Base-by-base conservation (phyloP, 2,888 invertebrate genomes). In the Perizoma flavofasciatum region DNA sequence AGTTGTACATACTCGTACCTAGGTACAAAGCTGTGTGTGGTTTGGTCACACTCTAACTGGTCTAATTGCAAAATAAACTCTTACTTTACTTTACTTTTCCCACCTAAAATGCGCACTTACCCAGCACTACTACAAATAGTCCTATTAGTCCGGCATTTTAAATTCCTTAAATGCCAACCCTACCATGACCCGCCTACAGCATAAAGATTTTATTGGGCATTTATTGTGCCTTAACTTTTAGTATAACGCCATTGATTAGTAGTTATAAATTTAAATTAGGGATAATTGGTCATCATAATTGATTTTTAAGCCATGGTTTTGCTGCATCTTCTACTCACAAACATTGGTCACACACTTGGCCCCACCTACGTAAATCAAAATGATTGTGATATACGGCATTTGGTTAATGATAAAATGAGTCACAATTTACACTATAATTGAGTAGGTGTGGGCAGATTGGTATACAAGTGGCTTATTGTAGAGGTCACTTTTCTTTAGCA, bases 141-240 rank as follows among this genome's bases (percentile, higher is more conserved):
- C 22, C 22, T 3, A 3, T 22, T 22, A 22, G 37, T 49, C 0
- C 49, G 34, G 39, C 43, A 33, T 53, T 48, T 6, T 37, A 11
- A 6, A 33, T 33, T 48, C 39, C 10, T n/a, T 39, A 37, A 47
- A 9, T 9, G 35, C 47, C 58, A 51, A 44, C 62, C 10, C 60
- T 56, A 61, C n/a, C 34, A 41, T 41, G 48, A 58, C 55, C 51
- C 62, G 58, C 62, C 62, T 51, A 62, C 58, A 51, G 55, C 49
- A 55, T 60, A 58, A 62, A 64, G 49, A 58, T 61, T 68, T 66
- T 65, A 63, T 61, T 62, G 56, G 53, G 57, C 61, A 58, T 61
- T 64, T 63, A 63, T 63, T 54, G 60, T 48, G 60, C 54, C 59
- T 60, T 59, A 59, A 59, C 63, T 63, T 65, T 63, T 58, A 66